Conservation (phyloP, 2,888 invertebrate genomes). For the Cataglyphis rosenhaueri region DNA sequence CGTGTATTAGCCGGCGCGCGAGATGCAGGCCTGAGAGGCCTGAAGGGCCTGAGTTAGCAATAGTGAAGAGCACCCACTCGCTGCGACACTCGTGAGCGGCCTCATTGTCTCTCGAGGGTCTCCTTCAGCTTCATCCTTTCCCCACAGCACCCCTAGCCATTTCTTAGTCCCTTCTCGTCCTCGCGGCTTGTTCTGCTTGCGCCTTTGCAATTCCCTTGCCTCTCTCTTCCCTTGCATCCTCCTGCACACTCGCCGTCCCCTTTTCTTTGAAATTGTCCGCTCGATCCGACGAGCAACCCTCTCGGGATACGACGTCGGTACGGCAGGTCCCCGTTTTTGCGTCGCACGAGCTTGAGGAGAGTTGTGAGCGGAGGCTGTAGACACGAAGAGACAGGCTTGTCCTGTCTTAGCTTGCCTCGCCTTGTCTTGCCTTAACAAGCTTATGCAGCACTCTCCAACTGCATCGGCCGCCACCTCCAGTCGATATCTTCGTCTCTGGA, state of each 20-base stretch:
- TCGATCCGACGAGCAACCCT: conserved; percentile 52
- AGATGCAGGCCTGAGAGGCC: conserved; percentile 76
- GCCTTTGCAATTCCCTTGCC: conserved; percentile 50
- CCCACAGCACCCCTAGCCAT: conserved; percentile 33
- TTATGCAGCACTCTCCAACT: conserved; percentile 83
- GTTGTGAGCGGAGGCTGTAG: conserved; percentile 3
- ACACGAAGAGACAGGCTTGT: conserved; percentile 49
- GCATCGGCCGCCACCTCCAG: conserved; percentile 72
- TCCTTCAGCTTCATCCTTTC: conserved; percentile 75
- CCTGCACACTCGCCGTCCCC: conserved; percentile 52
- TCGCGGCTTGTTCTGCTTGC: conserved; percentile 41
- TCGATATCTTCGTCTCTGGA: conserved; percentile 69
- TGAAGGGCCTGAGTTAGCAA: conserved; percentile 85
- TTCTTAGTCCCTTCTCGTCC: conserved; percentile 37
- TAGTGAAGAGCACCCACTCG: conserved; percentile 85
- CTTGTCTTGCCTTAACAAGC: conserved; percentile 80
- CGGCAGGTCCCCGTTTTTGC: conserved; percentile 43
- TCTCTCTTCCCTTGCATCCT: conserved; percentile 39
- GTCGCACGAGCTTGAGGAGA: conserved; percentile 23
- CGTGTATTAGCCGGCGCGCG: conserved; percentile 65
- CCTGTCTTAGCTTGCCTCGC: conserved; percentile 49
- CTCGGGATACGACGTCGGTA: conserved; percentile 43
- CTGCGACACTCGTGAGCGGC: conserved; percentile 85
- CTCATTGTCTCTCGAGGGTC: conserved; percentile 85
- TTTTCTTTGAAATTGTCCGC: conserved; percentile 50